These are phyloP conservation scores for Melitaea cinxia DNA, from an alignment of 1,140 invertebrate genomes.

Conservation along the genomic window DNA sequence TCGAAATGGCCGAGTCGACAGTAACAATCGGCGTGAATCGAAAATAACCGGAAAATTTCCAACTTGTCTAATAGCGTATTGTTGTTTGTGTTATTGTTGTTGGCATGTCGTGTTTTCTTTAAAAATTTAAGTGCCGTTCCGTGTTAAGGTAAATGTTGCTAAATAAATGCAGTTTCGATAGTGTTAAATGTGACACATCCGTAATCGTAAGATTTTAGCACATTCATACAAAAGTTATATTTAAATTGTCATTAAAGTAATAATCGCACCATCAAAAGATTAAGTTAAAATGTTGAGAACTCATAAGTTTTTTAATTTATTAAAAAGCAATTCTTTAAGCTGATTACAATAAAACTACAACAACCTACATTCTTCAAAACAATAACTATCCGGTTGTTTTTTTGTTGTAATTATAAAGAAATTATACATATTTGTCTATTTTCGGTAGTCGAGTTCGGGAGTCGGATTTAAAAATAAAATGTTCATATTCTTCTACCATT, in stretches of 20 bases:
- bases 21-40: slow-evolving; percentile 77
- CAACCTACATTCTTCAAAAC: no score
- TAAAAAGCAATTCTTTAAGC: no score
- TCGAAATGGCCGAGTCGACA: slow-evolving; percentile 55
- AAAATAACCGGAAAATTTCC: slow-evolving; percentile 79
- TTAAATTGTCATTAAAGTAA: not conserved
- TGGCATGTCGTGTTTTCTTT: slow-evolving; percentile 54
- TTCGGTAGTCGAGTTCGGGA: no score
- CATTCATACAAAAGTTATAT: slow-evolving; percentile 2
- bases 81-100: slow-evolving; percentile 73
- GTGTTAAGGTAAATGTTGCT: slow-evolving; percentile 40
- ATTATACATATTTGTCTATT: no score
- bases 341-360: no score
- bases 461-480: no score
- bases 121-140: slow-evolving; percentile 56
- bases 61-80: slow-evolving; percentile 78
- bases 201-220: slow-evolving; percentile 16
- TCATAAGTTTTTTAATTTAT: not conserved
- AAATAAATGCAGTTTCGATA: slow-evolving; percentile 32
- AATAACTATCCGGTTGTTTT: no score
- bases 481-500: no score
- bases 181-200: slow-evolving; percentile 17
- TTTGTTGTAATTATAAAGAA: no score
- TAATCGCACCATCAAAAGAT: not conserved
- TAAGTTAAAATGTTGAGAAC: not conserved